These are phyloP conservation scores for Rosalia funebris DNA, from an alignment of 2,888 invertebrate genomes.

Conservation along the genomic window DNA sequence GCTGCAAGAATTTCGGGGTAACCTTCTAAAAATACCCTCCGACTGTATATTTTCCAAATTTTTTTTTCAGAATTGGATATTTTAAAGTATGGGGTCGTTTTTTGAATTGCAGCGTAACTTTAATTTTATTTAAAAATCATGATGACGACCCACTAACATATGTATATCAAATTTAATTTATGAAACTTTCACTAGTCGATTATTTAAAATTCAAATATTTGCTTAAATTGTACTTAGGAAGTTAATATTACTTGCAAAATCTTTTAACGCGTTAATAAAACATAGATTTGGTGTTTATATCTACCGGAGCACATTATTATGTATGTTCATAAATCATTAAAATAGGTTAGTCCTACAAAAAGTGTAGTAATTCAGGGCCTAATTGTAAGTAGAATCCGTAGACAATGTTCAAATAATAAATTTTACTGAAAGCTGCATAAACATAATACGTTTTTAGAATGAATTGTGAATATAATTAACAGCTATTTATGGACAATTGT, in stretches of 20 bases:
- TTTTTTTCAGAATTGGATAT: too few species aligned
- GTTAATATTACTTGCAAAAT: constrained; percentile 18
- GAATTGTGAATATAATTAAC: too few species aligned
- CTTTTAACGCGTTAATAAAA: constrained; percentile 15
- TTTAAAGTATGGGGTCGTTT: too few species aligned
- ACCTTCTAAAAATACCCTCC: too few species aligned
- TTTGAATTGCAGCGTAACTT: too few species aligned
- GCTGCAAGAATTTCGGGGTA: too few species aligned
- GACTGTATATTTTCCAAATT: too few species aligned
- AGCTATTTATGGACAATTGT: constrained; percentile 5
- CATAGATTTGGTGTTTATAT: neutral
- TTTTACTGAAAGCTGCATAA: too few species aligned
- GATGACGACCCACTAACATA: constrained; percentile 17
- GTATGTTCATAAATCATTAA: constrained; percentile 7
- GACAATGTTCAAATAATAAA: too few species aligned
- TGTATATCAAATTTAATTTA: constrained; percentile 9
- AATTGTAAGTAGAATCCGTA: too few species aligned
- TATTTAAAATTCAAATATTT: constrained; percentile 23
- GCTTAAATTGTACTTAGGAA: constrained; percentile 15
- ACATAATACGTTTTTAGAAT: too few species aligned
- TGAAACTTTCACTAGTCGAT: constrained; percentile 16
- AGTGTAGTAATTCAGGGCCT: too few species aligned
- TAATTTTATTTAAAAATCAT: constrained; percentile 3
- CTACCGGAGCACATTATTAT: neutral
- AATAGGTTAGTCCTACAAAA: constrained; percentile 1